Conservation (phyloP, 2,888 invertebrate species). For the Apantesis nais region DNA sequence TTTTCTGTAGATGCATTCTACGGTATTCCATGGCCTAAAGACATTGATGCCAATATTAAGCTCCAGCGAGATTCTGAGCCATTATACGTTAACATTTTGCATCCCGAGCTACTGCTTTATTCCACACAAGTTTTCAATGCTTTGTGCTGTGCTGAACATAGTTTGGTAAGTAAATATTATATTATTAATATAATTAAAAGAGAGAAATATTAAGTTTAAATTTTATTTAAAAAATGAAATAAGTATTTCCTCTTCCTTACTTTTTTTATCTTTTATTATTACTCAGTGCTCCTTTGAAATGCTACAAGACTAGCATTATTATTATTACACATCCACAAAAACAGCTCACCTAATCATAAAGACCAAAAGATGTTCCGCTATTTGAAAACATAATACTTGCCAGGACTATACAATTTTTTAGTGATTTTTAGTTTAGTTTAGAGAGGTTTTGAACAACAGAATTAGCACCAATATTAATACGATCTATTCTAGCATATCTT, state of each 20-base stretch:
- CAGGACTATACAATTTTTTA: too few relatives aligned
- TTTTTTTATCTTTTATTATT: not conserved
- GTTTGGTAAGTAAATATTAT: slow-evolving; percentile 62
- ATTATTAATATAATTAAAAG: not conserved
- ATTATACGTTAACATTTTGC: slow-evolving; percentile 86
- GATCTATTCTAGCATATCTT: not conserved
- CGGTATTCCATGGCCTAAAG: slow-evolving; percentile 71
- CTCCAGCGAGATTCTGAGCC: slow-evolving; percentile 88
- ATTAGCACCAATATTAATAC: too few relatives aligned
- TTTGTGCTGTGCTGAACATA: slow-evolving; percentile 63
- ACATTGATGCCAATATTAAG: slow-evolving; percentile 67
- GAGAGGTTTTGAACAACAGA: too few relatives aligned
- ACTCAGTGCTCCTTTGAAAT: too few relatives aligned
- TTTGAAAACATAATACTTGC: too few relatives aligned
- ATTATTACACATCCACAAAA: too few relatives aligned
- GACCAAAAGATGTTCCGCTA: too few relatives aligned
- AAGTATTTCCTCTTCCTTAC: not conserved
- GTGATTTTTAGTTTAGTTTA: too few relatives aligned
- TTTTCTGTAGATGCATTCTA: slow-evolving; percentile 72
- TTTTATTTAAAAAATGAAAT: not conserved
- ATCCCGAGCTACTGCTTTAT: slow-evolving; percentile 82
- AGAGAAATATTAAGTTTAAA: too few relatives aligned
- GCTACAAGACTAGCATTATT: too few relatives aligned
- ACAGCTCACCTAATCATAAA: too few relatives aligned
- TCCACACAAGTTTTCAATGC: slow-evolving; percentile 72